Percentiles rank a stretch among this genome's conserved stretches.
Conservation (phyloP, 2,797 vertebrate species). For the Botia kubotai region DNA sequence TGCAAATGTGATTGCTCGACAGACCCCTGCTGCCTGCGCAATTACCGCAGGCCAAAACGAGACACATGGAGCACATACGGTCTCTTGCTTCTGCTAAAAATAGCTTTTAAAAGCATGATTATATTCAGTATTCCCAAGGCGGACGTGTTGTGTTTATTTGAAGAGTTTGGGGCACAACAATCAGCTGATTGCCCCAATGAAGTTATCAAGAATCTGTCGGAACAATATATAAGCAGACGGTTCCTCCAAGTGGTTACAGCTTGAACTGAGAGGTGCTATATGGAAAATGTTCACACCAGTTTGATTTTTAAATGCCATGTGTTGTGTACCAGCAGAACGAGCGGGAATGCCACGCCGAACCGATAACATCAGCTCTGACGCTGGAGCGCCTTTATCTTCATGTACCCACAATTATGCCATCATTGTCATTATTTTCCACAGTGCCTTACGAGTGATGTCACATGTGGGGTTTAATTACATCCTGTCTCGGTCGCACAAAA, state of each 20-base stretch:
- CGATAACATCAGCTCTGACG: conserved; percentile 5
- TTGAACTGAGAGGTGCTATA: conserved; percentile 9
- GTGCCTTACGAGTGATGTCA: conserved; percentile 1
- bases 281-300: not conserved
- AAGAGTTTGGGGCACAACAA: not conserved
- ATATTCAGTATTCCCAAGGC: not conserved
- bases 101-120: conserved; percentile 14
- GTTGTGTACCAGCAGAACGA: not conserved
- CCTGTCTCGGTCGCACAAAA: not conserved
- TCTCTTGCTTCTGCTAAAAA: conserved; percentile 12
- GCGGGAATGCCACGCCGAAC: not conserved
- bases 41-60: conserved; percentile 26
- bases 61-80: conserved; percentile 7
- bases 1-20: conserved; percentile 30
- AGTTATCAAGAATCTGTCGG: conserved; percentile 3
- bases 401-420: conserved; percentile 21
- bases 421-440: conserved; percentile 15
- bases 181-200: conserved; percentile 7
- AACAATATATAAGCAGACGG: conserved; percentile 17
- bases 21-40: conserved; percentile 5
- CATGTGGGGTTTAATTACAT: conserved; percentile 20
- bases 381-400: conserved; percentile 6
- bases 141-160: conserved; percentile 6
- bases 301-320: not conserved
- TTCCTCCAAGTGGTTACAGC: conserved; percentile 20